These are phyloP conservation scores for Dynastes hyllus DNA, from an alignment of 2,888 invertebrate genomes.

Conservation along the genomic window DNA sequence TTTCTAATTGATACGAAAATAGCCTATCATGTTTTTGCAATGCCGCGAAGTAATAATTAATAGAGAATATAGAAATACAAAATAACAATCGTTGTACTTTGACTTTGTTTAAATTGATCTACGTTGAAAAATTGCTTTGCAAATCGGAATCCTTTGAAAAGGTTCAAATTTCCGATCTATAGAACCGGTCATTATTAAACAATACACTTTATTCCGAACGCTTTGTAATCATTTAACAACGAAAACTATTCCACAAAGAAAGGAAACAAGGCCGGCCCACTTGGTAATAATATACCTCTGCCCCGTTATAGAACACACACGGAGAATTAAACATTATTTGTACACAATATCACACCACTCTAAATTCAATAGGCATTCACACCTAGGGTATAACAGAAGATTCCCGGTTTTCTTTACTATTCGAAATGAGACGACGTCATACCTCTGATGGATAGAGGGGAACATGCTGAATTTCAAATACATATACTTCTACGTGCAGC, in stretches of 20 bases:
- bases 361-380: slow-evolving; percentile 51
- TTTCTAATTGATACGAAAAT: too few relatives aligned
- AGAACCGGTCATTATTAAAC: slow-evolving; percentile 17
- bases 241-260: slow-evolving; percentile 13
- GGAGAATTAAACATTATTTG: slow-evolving; percentile 57
- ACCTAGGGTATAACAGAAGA: slow-evolving; percentile 20
- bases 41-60: too few relatives aligned
- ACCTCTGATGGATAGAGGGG: background rate
- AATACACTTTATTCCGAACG: slow-evolving; percentile 14
- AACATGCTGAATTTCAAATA: slow-evolving; percentile 16
- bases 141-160: too few relatives aligned
- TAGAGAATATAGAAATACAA: too few relatives aligned
- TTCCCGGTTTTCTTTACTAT: slow-evolving; percentile 18
- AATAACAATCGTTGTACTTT: too few relatives aligned
- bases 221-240: slow-evolving; percentile 10
- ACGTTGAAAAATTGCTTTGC: too few relatives aligned
- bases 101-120: too few relatives aligned
- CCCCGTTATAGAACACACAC: background rate
- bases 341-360: slow-evolving; percentile 55
- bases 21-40: too few relatives aligned
- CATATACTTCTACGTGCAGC: background rate
- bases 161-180: slow-evolving; percentile 1
- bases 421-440: background rate
- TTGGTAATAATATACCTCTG: slow-evolving; percentile 17
- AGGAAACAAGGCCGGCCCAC: slow-evolving; percentile 33